phyloP scores from a whole-genome alignment of 2,888 invertebrate genomes.

The Lathronympha strigana region DNA sequence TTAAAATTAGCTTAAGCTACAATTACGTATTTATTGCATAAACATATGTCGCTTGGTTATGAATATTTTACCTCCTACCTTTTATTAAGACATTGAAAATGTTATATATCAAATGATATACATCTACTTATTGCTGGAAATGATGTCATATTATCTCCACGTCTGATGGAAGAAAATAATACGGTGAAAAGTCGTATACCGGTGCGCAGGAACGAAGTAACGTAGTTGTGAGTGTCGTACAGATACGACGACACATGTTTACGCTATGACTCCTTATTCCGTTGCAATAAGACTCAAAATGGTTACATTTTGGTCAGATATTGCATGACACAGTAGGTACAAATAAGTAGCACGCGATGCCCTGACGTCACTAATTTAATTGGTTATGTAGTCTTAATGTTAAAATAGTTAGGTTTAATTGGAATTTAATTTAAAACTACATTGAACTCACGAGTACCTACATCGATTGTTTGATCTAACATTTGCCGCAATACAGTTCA shows the following conservation, averaged over 20 bases:
- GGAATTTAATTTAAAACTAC: too few relatives aligned
- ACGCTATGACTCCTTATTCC: not conserved
- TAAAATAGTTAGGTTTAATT: not conserved
- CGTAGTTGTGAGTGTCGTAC: conserved; percentile 6
- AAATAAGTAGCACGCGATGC: not conserved
- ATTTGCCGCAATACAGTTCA: not conserved
- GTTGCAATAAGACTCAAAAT: not conserved
- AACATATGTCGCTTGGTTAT: not conserved
- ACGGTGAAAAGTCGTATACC: conserved; percentile 3
- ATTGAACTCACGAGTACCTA: not conserved
- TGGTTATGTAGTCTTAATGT: not conserved
- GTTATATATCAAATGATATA: not conserved
- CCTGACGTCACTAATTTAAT: conserved; percentile 21
- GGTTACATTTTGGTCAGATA: not conserved
- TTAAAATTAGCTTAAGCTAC: not conserved
- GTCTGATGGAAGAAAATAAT: conserved; percentile 4
- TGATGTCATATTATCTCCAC: not conserved
- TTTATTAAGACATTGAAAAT: not conserved
- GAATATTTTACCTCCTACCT: not conserved
- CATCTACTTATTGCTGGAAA: not conserved
- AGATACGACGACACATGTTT: not conserved
- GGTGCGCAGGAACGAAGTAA: conserved; percentile 8
- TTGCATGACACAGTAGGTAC: conserved; percentile 4
- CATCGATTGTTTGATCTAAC: not conserved
- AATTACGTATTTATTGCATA: not conserved